phyloP scores from a whole-genome alignment of 2,113 vertebrate species.

The Triplophysa siluroides region DNA sequence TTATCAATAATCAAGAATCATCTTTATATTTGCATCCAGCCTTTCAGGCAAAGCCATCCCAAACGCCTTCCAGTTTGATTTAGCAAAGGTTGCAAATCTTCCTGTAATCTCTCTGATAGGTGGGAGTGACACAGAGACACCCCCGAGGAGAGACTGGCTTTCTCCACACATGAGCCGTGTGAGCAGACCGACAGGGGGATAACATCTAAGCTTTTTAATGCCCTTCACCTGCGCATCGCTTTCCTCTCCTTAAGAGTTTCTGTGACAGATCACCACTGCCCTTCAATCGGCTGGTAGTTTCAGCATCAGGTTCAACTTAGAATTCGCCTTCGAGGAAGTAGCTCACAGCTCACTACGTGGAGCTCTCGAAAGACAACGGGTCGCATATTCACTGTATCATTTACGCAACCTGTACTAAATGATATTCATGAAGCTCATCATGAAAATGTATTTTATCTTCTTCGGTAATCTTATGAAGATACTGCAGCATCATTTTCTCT shows the following conservation, averaged over 20 bases:
- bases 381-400: not conserved
- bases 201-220: constrained; percentile 48
- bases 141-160: constrained; percentile 22
- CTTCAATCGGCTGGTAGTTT: not conserved
- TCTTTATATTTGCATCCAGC: constrained; percentile 12
- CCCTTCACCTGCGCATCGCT: constrained; percentile 34
- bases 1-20: not conserved
- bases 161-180: not conserved
- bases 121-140: constrained; percentile 2
- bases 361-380: not conserved
- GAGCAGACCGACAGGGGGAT: constrained; percentile 33
- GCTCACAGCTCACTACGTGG: not conserved
- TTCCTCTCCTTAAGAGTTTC: constrained; percentile 38
- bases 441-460: constrained; percentile 6
- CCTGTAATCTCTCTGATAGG: constrained; percentile 38
- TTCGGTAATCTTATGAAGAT: not conserved
- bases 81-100: constrained; percentile 26
- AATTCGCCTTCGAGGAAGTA: not conserved
- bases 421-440: not conserved
- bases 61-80: constrained; percentile 21
- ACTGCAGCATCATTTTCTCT: not conserved
- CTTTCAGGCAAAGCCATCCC: not conserved
- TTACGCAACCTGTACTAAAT: not conserved
- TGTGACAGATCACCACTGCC: constrained; percentile 32
- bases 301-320: constrained; percentile 12